Base-by-base conservation (phyloP, 2,888 invertebrate species). In the Temnothorax unifasciatus region DNA sequence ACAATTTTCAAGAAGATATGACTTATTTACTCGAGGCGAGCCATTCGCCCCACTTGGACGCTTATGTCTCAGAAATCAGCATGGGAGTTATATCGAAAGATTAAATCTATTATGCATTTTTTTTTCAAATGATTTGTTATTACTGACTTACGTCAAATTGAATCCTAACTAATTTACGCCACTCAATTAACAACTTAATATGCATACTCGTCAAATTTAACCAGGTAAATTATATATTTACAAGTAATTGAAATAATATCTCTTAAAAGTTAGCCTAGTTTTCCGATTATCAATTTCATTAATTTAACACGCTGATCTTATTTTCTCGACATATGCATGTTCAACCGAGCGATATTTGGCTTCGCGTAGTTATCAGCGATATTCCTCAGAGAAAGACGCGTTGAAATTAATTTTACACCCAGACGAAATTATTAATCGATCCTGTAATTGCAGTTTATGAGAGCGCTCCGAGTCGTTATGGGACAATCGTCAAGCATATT, bases 401-500 rank as follows among this genome's bases (percentile, higher is more conserved):
- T 57, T 69, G 15, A 34, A 69, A 69, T 68, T 47, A 47, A 79
- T 71, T 79, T 71, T 59, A 44, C 18, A 21, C 9, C 6, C n/a
- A 44, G 21, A 11, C 11, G 34, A 79, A 79, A 69, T 79, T 69
- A 79, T 69, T 57, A 79, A 71, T 79, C 69, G 69, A 79, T 79
- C 6, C 21, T 34, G 8, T 79, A 79, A 79, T 79, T 79, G 57
- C 47, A 38, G 71, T 79, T 79, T 69, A 79, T 59, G 47, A 44
- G 41, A 59, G 71, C 34, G 21, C 18, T 44, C 25, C 13, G 18
- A 76, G 13, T 25, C 34, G 18, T 71, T 59, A 47, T 4, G 47
- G 6, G 4, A 79, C 57, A 71, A 21, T 71, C 34, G 47, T 79
- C 34, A 47, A 69, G 34, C 34, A 5, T 34, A 34, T 71, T 79